Base-by-base conservation (phyloP, 2,797 vertebrate species). In the Graptemys geographica region DNA sequence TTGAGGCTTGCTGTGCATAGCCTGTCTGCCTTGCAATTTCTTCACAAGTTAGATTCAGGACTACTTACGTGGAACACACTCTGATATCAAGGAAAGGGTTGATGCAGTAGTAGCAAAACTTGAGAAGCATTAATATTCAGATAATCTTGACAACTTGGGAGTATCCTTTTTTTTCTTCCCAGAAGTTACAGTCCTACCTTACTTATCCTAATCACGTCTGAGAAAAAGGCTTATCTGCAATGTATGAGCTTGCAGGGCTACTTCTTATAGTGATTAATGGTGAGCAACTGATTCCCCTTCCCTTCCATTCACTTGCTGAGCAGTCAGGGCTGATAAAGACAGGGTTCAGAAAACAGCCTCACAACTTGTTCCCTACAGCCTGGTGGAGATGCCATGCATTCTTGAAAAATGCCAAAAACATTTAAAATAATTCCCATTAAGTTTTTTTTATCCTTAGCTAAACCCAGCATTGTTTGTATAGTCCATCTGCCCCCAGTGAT, bases 121-220 rank as follows among this genome's bases (percentile, higher is more conserved):
- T 1, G 0, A 85, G 41, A 16, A 79, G 8, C 1, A 33, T 4
- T 62, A n/a, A 1, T 69, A 4, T 1, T 69, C 56, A 41, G 47
- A 51, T 18, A 78, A 5, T 80, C 62, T 16, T 25, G 72, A 65
- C 15, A 52, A 62, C 2, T 87, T 49, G 69, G 56, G 80, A 33
- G 0, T 23, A 0, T 25, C 15, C 5, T 31, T 31, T 41, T 33
- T 62, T 37, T 23, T 72, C n/a, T 37, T 21, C n/a, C 1, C 83
- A 49, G 44, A 78, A 84, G 41, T 31, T 76, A 41, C 21, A 90
- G 41, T 69, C 57, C 59, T 28, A 0, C 19, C 1, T n/a, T 79
- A 0, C 13, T 92, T 82, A 23, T 21, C 27, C 49, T 80, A 89
- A 81, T 49, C n/a, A 47, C 2, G 8, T 15, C 53, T 84, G 41